A percentile compares a stretch with the other conserved stretches of the same genome.
phyloP scores from a whole-genome alignment of 2,888 invertebrate species.

The Elmis aenea region DNA sequence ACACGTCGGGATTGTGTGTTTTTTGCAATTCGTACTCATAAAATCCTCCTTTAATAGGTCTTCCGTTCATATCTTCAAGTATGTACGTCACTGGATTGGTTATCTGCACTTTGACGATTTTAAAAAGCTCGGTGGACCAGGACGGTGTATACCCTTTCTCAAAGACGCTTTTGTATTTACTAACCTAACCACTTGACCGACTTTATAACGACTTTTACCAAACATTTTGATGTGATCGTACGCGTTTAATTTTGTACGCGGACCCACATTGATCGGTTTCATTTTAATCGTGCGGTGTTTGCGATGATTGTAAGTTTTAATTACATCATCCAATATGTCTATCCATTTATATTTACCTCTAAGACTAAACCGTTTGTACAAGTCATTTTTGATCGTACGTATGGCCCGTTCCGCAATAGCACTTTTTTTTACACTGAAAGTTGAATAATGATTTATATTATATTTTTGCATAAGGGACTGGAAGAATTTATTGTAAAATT shows the following conservation, averaged over 20 bases:
- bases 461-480: conserved; percentile 26
- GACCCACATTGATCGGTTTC: conserved; percentile 25
- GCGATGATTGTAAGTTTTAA: conserved; percentile 22
- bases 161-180: conserved; percentile 32
- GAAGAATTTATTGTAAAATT: conserved; percentile 32
- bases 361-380: conserved; percentile 29
- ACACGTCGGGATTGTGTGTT: conserved; percentile 23
- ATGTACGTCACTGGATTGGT: conserved; percentile 34
- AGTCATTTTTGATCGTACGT: too few relatives aligned
- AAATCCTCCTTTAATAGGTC: conserved; percentile 30
- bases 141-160: conserved; percentile 36
- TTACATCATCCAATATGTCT: conserved; percentile 1
- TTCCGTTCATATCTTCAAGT: conserved; percentile 27
- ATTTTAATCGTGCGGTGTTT: conserved; percentile 30
- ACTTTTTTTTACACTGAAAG: conserved; percentile 22
- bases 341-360: conserved; percentile 27
- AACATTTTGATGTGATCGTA: conserved; percentile 1
- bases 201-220: conserved; percentile 8
- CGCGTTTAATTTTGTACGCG: background rate
- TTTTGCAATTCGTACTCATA: too few relatives aligned
- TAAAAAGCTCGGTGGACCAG: conserved; percentile 39
- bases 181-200: conserved; percentile 28
- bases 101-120: conserved; percentile 27
- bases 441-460: too few relatives aligned
- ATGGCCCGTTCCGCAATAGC: conserved; percentile 26